A percentile compares a stretch with the other conserved stretches of the same genome.
These are phyloP conservation scores for Zaprionus gabonicus DNA, from an alignment of 1,140 invertebrate genomes.

Conservation along the genomic window DNA sequence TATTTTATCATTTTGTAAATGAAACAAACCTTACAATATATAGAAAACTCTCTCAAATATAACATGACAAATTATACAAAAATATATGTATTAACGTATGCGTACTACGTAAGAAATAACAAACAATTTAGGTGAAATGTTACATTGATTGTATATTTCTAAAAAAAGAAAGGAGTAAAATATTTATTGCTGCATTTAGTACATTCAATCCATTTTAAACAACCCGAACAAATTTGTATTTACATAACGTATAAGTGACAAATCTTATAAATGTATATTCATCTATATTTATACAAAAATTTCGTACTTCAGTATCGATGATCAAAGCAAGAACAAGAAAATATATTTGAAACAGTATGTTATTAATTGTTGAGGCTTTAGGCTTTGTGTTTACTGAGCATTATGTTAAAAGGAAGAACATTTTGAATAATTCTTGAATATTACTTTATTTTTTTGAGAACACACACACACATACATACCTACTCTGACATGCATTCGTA, in stretches of 20 bases:
- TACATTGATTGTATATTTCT: slow-evolving; percentile 72
- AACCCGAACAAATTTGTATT: slow-evolving; percentile 41
- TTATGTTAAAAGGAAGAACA: slow-evolving; percentile 25
- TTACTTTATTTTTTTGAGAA: slow-evolving; percentile 19
- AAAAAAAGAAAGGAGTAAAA: slow-evolving; percentile 38
- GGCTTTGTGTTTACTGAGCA: slow-evolving; percentile 20
- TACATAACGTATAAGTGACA: slow-evolving; percentile 37
- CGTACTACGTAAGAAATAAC: not conserved
- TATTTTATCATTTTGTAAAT: slow-evolving; percentile 61
- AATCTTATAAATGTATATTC: slow-evolving; percentile 15
- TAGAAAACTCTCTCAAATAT: slow-evolving; percentile 11
- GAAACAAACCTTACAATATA: slow-evolving; percentile 42
- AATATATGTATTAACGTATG: not conserved
- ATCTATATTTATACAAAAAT: slow-evolving; percentile 4
- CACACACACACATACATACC: not conserved
- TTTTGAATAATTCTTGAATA: not conserved
- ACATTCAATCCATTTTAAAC: not conserved
- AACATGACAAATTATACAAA: slow-evolving; percentile 26
- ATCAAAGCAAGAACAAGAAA: not conserved
- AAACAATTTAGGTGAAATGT: slow-evolving; percentile 74
- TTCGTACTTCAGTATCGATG: slow-evolving; percentile 2
- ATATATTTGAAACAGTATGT: not conserved
- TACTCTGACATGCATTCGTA: not conserved
- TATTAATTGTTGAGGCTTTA: not conserved
- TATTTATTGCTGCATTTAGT: not conserved